Conservation (phyloP, 1,140 invertebrate species). For the Telenomus remus region DNA sequence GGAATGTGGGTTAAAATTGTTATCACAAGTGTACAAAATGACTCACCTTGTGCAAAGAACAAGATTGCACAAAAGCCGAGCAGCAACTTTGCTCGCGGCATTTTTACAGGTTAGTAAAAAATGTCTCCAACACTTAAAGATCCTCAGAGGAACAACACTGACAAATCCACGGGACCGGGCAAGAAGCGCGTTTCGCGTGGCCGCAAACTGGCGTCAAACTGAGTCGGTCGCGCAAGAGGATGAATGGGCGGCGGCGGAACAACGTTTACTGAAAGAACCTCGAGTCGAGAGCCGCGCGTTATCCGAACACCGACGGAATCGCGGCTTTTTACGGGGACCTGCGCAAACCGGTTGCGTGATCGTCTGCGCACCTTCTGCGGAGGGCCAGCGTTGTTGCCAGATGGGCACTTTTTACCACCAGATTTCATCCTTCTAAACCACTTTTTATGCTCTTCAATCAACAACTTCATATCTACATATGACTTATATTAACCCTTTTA, state of each 20-base stretch:
- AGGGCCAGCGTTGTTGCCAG: constrained; percentile 49
- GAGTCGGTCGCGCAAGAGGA: constrained; percentile 37
- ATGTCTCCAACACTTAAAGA: constrained; percentile 2
- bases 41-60: constrained; percentile 41
- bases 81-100: constrained; percentile 30
- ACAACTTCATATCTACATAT: not conserved
- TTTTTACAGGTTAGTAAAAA: not conserved
- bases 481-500: no score
- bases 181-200: constrained; percentile 6
- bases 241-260: constrained; percentile 56
- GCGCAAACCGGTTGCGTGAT: constrained; percentile 65
- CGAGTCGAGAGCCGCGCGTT: constrained; percentile 62
- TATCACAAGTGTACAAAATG: constrained; percentile 3
- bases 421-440: constrained; percentile 12
- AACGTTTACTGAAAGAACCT: constrained; percentile 64
- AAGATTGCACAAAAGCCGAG: constrained; percentile 31
- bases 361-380: constrained; percentile 47
- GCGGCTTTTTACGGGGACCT: constrained; percentile 70
- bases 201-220: constrained; percentile 27
- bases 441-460: constrained; percentile 1
- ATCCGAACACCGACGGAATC: constrained; percentile 66
- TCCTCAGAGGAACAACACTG: constrained; percentile 19
- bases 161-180: constrained; percentile 1
- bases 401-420: constrained; percentile 27
- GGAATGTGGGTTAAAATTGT: no score